A percentile compares a stretch with the other conserved stretches of the same genome.
Conservation (phyloP, 2,888 invertebrate species). For the Sesia bembeciformis region DNA sequence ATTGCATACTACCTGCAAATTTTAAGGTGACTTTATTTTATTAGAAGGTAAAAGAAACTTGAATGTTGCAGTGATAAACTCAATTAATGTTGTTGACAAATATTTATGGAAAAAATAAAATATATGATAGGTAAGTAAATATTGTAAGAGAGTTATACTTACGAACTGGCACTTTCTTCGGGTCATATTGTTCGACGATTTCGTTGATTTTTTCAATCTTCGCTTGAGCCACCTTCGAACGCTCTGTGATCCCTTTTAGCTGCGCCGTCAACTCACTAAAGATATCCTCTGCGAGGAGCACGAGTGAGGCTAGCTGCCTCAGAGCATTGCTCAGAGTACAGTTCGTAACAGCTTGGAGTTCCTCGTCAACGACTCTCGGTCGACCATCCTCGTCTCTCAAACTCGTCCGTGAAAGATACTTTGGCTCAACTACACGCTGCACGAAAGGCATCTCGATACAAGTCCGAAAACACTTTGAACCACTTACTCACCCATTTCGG, state of each 20-base stretch:
- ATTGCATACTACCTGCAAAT: too few relatives aligned
- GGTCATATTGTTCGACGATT: constrained; percentile 83
- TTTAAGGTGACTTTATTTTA: too few relatives aligned
- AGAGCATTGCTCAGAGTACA: constrained; percentile 89
- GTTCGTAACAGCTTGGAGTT: constrained; percentile 90
- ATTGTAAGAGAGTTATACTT: constrained; percentile 69
- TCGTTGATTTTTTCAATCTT: constrained; percentile 82
- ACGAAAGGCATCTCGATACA: constrained; percentile 87
- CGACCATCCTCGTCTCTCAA: constrained; percentile 75
- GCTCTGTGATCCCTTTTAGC: constrained; percentile 81
- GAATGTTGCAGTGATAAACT: too few relatives aligned
- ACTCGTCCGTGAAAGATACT: constrained; percentile 81
- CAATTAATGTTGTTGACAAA: too few relatives aligned
- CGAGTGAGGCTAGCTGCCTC: constrained; percentile 88
- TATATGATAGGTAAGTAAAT: too few relatives aligned
- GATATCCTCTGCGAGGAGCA: constrained; percentile 88
- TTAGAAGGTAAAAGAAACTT: too few relatives aligned
- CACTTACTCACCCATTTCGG: constrained; percentile 64
- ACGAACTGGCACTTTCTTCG: constrained; percentile 95
- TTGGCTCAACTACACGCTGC: constrained; percentile 87
- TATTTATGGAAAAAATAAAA: too few relatives aligned
- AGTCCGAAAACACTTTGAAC: constrained; percentile 36
- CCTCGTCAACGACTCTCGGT: constrained; percentile 78
- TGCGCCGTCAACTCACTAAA: constrained; percentile 87
- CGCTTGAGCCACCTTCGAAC: constrained; percentile 80